These are phyloP conservation scores for Drosophila arizonae DNA, from an alignment of 1,140 invertebrate species.

Conservation along the genomic window DNA sequence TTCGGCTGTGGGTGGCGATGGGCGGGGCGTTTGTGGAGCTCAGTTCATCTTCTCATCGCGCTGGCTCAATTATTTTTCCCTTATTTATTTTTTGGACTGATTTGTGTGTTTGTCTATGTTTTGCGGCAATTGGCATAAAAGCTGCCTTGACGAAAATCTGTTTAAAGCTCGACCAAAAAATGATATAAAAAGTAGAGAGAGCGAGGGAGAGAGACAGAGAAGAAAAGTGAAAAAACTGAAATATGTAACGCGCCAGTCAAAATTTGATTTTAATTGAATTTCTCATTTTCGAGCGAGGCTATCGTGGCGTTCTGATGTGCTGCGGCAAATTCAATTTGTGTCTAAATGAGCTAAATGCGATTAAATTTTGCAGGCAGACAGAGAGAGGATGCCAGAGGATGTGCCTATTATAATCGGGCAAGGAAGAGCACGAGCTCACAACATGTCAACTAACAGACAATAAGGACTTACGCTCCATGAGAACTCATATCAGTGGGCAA, in stretches of 20 bases:
- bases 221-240: slow-evolving; percentile 4
- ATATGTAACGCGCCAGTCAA: slow-evolving; percentile 37
- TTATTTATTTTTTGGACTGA: slow-evolving; percentile 54
- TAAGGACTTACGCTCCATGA: slow-evolving; percentile 14
- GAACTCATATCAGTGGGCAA: neutral
- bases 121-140: slow-evolving; percentile 43
- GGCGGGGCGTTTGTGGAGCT: slow-evolving; percentile 1
- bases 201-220: neutral
- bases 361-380: slow-evolving; percentile 62
- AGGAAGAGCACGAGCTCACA: slow-evolving; percentile 9
- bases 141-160: slow-evolving; percentile 54
- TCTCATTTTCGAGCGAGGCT: slow-evolving; percentile 56
- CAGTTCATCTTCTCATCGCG: slow-evolving; percentile 6
- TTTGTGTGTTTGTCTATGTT: slow-evolving; percentile 38
- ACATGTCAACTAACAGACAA: slow-evolving; percentile 37
- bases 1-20: neutral
- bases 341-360: slow-evolving; percentile 78
- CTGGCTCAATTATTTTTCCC: slow-evolving; percentile 64
- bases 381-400: neutral
- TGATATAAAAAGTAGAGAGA: neutral
- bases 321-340: slow-evolving; percentile 73
- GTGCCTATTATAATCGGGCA: slow-evolving; percentile 36
- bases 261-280: slow-evolving; percentile 81
- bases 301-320: slow-evolving; percentile 15
- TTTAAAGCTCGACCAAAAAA: slow-evolving; percentile 41